phyloP scores from a whole-genome alignment of 1,140 invertebrate genomes.

The Adoxophyes honmai region DNA sequence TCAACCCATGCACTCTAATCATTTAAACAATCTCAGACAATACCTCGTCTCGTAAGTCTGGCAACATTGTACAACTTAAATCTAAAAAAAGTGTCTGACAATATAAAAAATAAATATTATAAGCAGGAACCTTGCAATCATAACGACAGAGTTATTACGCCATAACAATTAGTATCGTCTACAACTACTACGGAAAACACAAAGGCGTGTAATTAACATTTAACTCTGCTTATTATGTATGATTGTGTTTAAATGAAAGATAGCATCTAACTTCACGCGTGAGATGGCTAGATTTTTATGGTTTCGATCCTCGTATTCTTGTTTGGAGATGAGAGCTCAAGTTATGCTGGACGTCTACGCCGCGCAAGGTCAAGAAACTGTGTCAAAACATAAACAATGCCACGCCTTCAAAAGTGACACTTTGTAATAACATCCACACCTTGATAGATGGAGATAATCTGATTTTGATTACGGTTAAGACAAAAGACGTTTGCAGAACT shows the following conservation, averaged over 20 bases:
- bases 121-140: not conserved
- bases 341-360: not conserved
- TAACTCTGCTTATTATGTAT: constrained; percentile 9
- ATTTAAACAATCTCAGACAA: no score
- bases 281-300: not conserved
- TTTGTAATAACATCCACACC: not conserved
- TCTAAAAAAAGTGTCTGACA: no score
- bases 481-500: no score
- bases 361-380: constrained; percentile 11
- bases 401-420: constrained; percentile 11
- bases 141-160: not conserved
- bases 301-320: no score
- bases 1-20: no score
- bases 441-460: no score
- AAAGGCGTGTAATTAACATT: constrained; percentile 11
- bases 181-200: not conserved
- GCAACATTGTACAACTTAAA: no score
- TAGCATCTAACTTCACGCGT: constrained; percentile 11
- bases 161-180: constrained; percentile 4
- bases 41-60: no score
- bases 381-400: constrained; percentile 14
- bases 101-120: not conserved
- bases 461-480: no score
- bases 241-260: constrained; percentile 15
- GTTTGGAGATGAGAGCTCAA: not conserved